phyloP scores from a whole-genome alignment of 2,113 vertebrate species.

The Muntiacus muntjak region DNA sequence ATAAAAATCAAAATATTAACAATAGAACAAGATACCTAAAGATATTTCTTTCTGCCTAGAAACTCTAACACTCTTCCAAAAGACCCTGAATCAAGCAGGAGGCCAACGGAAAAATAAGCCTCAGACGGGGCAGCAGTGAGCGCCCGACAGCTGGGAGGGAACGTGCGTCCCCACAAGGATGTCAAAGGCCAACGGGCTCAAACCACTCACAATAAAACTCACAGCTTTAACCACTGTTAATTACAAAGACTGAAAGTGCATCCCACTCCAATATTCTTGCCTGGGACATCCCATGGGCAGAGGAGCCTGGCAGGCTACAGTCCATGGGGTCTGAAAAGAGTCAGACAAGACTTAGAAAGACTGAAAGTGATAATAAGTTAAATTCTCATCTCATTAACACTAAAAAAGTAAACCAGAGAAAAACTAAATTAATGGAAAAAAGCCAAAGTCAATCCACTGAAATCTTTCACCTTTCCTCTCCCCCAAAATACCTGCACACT shows the following conservation, averaged over 20 bases:
- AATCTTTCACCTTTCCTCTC: not conserved
- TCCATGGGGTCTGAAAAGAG: not conserved
- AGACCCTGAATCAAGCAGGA: not conserved
- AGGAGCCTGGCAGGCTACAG: not conserved
- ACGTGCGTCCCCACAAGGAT: rapidly evolving
- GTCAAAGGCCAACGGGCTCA: not conserved
- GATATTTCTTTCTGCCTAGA: not conserved
- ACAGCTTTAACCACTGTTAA: not conserved
- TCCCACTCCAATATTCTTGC: not conserved
- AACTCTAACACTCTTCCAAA: not conserved
- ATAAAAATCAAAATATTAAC: not conserved
- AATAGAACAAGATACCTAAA: not conserved
- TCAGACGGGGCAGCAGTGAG: no score
- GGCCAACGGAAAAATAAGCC: not conserved
- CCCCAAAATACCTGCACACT: not conserved
- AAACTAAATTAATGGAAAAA: not conserved
- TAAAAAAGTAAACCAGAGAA: not conserved
- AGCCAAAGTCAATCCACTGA: not conserved
- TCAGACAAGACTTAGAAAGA: not conserved
- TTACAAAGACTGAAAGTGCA: not conserved
- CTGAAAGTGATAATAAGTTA: not conserved
- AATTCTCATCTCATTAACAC: not conserved
- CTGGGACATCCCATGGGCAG: not conserved
- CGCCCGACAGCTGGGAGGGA: not conserved
- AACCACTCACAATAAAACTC: not conserved